phyloP scores from a whole-genome alignment of 1,140 invertebrate genomes.

The Cryptotermes secundus region DNA sequence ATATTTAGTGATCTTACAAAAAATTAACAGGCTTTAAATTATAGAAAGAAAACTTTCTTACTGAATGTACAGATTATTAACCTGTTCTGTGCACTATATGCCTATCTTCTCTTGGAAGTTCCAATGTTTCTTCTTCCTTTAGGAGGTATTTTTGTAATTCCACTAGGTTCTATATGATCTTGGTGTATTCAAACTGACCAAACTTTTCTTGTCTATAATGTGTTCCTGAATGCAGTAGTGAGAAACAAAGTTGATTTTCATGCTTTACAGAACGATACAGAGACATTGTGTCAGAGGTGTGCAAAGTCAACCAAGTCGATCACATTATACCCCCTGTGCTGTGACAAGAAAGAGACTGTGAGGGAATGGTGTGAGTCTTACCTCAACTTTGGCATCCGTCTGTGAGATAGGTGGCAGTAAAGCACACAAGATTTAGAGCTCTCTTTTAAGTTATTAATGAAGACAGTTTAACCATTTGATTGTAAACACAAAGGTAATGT shows the following conservation, averaged over 20 bases:
- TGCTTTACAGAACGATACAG: conserved; percentile 41
- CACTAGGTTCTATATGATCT: too few relatives aligned
- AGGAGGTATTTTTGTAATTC: too few relatives aligned
- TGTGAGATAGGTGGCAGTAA: neutral
- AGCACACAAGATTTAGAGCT: neutral
- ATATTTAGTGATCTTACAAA: too few relatives aligned
- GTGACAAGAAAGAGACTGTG: conserved; percentile 42
- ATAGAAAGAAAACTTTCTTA: too few relatives aligned
- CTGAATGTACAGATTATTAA: too few relatives aligned
- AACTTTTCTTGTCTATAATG: too few relatives aligned
- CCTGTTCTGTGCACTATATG: too few relatives aligned
- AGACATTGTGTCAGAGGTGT: conserved; percentile 47
- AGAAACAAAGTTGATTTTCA: neutral
- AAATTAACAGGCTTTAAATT: too few relatives aligned
- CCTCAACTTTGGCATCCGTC: conserved; percentile 44
- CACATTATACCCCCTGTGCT: conserved; percentile 48
- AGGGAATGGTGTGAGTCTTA: conserved; percentile 46
- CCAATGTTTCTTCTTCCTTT: too few relatives aligned
- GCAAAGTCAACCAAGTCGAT: conserved; percentile 47
- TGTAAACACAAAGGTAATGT: neutral
- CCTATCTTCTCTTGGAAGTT: too few relatives aligned
- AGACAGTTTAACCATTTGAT: neutral
- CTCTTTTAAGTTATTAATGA: neutral
- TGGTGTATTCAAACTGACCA: too few relatives aligned
- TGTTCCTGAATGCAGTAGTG: too few relatives aligned